These are phyloP conservation scores for Cercopithecus mona DNA, from an alignment of 2,113 vertebrate genomes.

Conservation along the genomic window DNA sequence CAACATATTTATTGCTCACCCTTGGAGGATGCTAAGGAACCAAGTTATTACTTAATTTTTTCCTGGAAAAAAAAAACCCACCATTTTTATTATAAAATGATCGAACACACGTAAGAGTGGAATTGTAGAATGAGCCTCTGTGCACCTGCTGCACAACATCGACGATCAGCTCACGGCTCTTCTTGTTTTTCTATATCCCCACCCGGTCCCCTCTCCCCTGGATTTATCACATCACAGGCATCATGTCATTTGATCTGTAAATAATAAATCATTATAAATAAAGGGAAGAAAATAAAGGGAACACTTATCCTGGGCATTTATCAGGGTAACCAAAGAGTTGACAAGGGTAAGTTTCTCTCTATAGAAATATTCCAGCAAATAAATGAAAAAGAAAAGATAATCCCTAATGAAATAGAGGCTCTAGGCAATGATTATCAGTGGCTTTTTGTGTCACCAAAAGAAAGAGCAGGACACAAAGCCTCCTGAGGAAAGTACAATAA, in stretches of 20 bases:
- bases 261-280: background rate
- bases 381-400: background rate
- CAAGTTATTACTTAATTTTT: background rate
- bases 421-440: accelerated
- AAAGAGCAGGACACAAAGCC: accelerated
- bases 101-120: accelerated
- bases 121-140: accelerated
- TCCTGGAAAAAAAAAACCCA: background rate
- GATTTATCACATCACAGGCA: background rate
- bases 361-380: background rate
- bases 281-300: background rate
- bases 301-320: background rate
- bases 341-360: background rate
- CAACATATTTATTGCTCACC: too few relatives aligned
- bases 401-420: background rate
- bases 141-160: background rate
- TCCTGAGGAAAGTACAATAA: accelerated
- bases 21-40: background rate
- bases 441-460: background rate
- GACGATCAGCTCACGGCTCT: accelerated
- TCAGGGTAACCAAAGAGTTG: background rate
- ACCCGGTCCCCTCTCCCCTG: too few relatives aligned
- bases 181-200: accelerated
- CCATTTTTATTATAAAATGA: background rate
- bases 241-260: background rate